Base-by-base conservation (phyloP, 2,797 vertebrate species). In the Phaenicophaeus curvirostris region DNA sequence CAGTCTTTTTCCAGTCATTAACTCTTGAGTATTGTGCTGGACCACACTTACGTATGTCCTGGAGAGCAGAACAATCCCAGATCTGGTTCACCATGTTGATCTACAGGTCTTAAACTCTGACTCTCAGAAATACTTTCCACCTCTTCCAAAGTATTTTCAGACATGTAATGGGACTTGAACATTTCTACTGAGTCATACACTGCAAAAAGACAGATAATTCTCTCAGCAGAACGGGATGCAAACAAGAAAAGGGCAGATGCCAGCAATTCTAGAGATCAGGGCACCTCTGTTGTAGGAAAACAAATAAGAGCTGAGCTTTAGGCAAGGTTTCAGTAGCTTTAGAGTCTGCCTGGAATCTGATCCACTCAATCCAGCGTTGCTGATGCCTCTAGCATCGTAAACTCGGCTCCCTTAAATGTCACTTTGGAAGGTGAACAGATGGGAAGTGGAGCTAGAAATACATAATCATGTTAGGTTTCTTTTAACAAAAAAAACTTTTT, bases 401-500 rank as follows among this genome's bases (percentile, higher is more conserved):
- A 90, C 79, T 95, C 89, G 35, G 69, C 86, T 95, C 63, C 68
- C 78, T 85, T 95, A 95, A 96, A 96, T 96, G 94, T 94, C 95
- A 96, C 65, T 94, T 91, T 53, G 86, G 92, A 94, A 96, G 94
- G 92, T 95, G 95, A 96, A 92, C 94, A 96, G 96, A 96, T 95
- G 95, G 94, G 82, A 96, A 96, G 73, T 73, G n/a, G 68, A 95
- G 80, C 41, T 88, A 57, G 89, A 93, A 94, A 94, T 78, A 85
- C 10, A 75, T 55, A 89, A 91, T 72, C 50, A n/a, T 3, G 8
- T 73, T 89, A 65, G 28, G 25, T 35, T 94, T 61, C 48, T 75
- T 80, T 67, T 25, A 53, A 81, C 46, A 48, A 48, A 48, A 87
- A 86, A 73, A 1, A 37, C 1, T 35, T 33, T 48, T 25, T 42